Base-by-base conservation (phyloP, 2,888 invertebrate genomes). In the Drosophila mimetica region DNA sequence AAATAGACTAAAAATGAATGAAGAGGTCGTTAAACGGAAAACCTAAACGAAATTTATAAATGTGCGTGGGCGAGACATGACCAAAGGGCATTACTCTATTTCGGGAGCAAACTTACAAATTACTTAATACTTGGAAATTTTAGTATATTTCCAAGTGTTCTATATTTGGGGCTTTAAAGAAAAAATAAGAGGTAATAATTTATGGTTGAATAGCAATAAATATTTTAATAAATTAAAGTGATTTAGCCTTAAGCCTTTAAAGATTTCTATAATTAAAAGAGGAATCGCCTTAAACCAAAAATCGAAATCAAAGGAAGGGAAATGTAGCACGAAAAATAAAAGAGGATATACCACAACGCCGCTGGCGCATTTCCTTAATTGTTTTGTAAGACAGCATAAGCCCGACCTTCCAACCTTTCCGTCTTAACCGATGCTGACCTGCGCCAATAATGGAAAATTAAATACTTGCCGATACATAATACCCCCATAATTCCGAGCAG, bases 391-490 rank as follows among this genome's bases (percentile, higher is more conserved):
- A 53, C 47, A 22, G 39, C 32, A 44, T 57, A 64, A 71, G 54
- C 60, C 51, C 18, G 13, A 7, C 20, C 14, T 28, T 34, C 13
- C 34, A 61, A 7, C 20, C 14, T 28, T 34, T 11, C 34, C 59
- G 52, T 50, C 39, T 36, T 39, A 32, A 36, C 42, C 50, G 55
- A 47, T 18, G 28, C 58, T 59, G 55, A 53, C 64, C 55, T 57
- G 64, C 36, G 36, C 55, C 55, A 65, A 60, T 77, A 57, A 71
- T 74, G 73, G 67, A 63, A 58, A 61, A 71, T 69, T 67, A 75
- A 87, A 57, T 67, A 65, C 69, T 28, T 34, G 47, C 53, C 69
- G 57, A 63, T 72, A 63, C 53, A 67, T 57, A 77, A 75, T 46
- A 14, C 53, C 41, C 2, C 30, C 18, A 13, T 2, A 3, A 36